Percentiles rank a stretch among this genome's conserved stretches.
Conservation (phyloP, 1,140 invertebrate genomes). For the Ostrea edulis region DNA sequence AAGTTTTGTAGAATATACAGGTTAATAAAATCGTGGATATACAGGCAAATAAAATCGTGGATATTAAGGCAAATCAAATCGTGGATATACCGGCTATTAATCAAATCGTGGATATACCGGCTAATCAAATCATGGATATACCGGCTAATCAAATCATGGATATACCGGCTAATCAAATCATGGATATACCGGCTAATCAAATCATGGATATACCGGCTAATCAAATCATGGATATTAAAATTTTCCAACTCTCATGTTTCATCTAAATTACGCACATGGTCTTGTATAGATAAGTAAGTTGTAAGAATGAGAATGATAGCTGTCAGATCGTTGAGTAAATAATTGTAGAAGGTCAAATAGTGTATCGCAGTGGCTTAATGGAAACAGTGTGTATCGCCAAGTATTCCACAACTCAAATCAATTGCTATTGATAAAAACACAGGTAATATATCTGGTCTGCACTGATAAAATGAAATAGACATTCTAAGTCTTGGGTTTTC, state of each 20-base stretch:
- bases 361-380: not conserved
- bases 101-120: no score
- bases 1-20: not conserved
- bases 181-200: no score
- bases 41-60: no score
- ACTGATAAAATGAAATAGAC: conserved; percentile 30
- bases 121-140: no score
- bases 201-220: no score
- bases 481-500: not conserved
- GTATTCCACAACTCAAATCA: conserved; percentile 9
- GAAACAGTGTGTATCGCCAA: not conserved
- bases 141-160: no score
- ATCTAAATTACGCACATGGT: not conserved
- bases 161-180: no score
- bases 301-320: not conserved
- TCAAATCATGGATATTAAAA: no score
- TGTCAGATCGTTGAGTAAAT: not conserved
- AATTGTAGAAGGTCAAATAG: not conserved
- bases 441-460: conserved; percentile 31
- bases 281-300: not conserved
- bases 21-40: not conserved
- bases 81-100: no score
- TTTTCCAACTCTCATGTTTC: no score
- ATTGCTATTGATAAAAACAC: conserved; percentile 4
- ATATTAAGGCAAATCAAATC: no score